Evolutionary conservation across 2,113 vertebrate genomes (phyloP).

Genomic region (Xenotilapia leptura): DNA sequence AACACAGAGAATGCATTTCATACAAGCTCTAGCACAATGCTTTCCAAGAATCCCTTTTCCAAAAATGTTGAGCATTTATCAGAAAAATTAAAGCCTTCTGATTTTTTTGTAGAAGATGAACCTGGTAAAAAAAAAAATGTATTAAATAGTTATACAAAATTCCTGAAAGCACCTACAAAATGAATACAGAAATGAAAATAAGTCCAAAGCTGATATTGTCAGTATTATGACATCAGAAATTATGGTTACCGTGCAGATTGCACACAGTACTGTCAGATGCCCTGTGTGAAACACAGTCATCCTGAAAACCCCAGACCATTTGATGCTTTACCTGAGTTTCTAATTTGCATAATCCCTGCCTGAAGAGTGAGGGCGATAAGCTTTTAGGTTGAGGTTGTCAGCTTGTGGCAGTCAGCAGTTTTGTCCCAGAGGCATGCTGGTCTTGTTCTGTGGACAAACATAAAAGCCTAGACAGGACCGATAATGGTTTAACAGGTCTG

Average conservation of each 20-base stretch:
- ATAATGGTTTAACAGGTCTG: conserved; percentile 43
- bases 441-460: conserved; percentile 25
- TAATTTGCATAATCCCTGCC: conserved; percentile 45
- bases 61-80: neutral
- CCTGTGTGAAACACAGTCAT: neutral
- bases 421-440: neutral
- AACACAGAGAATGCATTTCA: neutral
- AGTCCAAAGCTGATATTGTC: neutral
- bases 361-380: conserved; percentile 32
- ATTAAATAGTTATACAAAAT: neutral
- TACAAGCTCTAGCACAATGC: neutral
- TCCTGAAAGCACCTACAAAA: neutral
- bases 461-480: conserved; percentile 32
- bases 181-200: neutral
- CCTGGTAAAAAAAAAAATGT: rapidly evolving
- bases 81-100: neutral
- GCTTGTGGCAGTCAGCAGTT: conserved; percentile 46
- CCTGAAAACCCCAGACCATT: neutral
- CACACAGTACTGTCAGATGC: neutral
- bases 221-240: neutral
- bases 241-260: neutral
- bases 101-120: neutral
- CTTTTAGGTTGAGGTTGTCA: conserved; percentile 22
- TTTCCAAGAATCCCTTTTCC: neutral
- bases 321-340: conserved; percentile 26